These are phyloP conservation scores for Manduca sexta DNA, from an alignment of 1,140 invertebrate genomes.

Conservation along the genomic window DNA sequence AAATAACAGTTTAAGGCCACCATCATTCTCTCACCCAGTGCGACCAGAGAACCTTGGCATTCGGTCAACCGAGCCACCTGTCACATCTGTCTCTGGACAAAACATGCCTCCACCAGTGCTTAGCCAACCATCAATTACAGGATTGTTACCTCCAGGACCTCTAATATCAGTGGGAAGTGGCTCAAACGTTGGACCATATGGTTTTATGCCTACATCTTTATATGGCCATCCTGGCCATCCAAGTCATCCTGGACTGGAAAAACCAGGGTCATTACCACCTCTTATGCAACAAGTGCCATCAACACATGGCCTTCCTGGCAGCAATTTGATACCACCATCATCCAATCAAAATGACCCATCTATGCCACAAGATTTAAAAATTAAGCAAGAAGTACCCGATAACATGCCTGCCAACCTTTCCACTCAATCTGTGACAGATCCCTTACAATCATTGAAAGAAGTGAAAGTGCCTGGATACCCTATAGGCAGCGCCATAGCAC, in stretches of 20 bases:
- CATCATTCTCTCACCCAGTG: constrained; percentile 61
- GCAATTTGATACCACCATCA: constrained; percentile 42
- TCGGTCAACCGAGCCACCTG: constrained; percentile 43
- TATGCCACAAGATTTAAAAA: constrained; percentile 85
- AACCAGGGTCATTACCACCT: constrained; percentile 58
- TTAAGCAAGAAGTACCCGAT: constrained; percentile 83
- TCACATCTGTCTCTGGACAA: constrained; percentile 42
- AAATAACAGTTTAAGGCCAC: constrained; percentile 53
- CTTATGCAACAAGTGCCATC: constrained; percentile 74
- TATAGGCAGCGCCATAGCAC: constrained; percentile 65
- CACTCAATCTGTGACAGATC: constrained; percentile 77
- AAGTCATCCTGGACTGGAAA: constrained; percentile 56
- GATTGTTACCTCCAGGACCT: constrained; percentile 72
- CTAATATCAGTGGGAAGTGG: constrained; percentile 74
- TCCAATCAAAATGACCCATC: constrained; percentile 68
- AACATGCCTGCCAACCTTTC: constrained; percentile 64
- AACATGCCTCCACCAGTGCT: constrained; percentile 63
- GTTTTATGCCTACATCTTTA: constrained; percentile 68
- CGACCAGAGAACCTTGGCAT: constrained; percentile 61
- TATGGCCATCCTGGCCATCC: constrained; percentile 56
- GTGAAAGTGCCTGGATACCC: constrained; percentile 86
- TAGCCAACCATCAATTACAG: constrained; percentile 71
- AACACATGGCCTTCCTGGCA: constrained; percentile 53
- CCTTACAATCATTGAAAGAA: constrained; percentile 84
- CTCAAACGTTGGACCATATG: constrained; percentile 68